Evolutionary conservation across 2,113 vertebrate species (phyloP), one percentile per base, ranked within the genome.

Genomic region (Oryzias melastigma): DNA sequence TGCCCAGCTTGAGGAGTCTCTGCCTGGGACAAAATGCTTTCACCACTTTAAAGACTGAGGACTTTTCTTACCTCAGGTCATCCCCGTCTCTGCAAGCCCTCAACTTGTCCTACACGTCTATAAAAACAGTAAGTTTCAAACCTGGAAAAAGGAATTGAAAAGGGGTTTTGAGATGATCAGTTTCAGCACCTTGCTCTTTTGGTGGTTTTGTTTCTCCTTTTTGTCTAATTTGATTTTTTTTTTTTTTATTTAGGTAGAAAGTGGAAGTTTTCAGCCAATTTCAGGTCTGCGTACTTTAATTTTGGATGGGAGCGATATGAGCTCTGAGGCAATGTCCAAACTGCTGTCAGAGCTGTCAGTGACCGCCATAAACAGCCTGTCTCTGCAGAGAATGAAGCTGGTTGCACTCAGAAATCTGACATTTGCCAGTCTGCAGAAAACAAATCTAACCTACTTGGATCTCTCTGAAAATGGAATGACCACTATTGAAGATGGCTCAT

Each of bases 381-480:
- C 86, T 20, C 77, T 99, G 35, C 93, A 68, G 72, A 86, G 71
- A 0, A 86, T 75, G 29, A 87, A 86, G 16, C 88, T 98, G 24
- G 56, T 22, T 4, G 60, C n/a, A 1, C 82, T 94, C 60, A 59
- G 19, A 54, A 89, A 85, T 0, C 52, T 4, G 55, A 93, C 94
- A 10, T 96, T 99, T 24, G 22, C 6, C 22, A 94, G 92, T 40
- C 80, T 99, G 7, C 62, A 85, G 51, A 66, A 68, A 58, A 95
- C 94, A 12, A 93, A 94, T 45, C 81, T 99, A 17, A 94, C 86
- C 0, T 24, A 29, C 43, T 78, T 99, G 5, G 92, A 98, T 70
- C 89, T 99, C 55, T 93, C 95, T 14, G 49, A 60, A 12, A 99
- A 96, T 51, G 56, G 5, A 22, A 82, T 99, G 27, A 77, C 40